A percentile compares a stretch with the other conserved stretches of the same genome.
Conservation (phyloP, 30 jellyfish, hydroid and myxozoan genomes). For the Clytia hemisphaerica region DNA sequence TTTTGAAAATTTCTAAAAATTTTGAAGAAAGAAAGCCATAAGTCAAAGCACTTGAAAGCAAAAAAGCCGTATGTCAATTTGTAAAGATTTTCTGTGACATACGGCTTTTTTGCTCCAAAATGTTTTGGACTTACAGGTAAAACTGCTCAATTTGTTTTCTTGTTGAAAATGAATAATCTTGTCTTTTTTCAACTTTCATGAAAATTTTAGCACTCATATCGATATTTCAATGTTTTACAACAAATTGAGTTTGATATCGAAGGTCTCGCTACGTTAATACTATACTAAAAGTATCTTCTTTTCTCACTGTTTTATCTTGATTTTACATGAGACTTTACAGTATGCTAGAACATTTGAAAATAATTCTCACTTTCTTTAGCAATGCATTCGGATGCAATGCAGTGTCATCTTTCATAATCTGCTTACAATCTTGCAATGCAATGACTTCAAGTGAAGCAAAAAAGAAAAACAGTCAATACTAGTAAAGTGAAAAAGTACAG, state of each 20-base stretch:
- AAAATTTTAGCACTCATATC: neutral
- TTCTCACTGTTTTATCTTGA: neutral
- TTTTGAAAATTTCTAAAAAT: neutral
- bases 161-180: neutral
- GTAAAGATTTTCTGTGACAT: neutral
- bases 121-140: neutral
- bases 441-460: neutral
- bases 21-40: neutral
- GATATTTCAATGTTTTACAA: neutral
- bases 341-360: no score
- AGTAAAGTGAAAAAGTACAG: neutral
- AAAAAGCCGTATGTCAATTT: neutral
- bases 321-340: neutral
- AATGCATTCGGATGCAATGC: neutral
- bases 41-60: neutral
- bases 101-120: neutral
- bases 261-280: neutral
- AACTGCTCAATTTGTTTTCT: neutral
- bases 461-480: neutral
- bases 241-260: neutral
- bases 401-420: neutral
- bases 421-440: slow-evolving; percentile 1
- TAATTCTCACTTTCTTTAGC: no score
- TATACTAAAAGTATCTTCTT: no score
- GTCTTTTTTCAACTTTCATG: neutral